Conservation (phyloP, 64 coral and sea anemone species). For the Cladopsammia gracilis region DNA sequence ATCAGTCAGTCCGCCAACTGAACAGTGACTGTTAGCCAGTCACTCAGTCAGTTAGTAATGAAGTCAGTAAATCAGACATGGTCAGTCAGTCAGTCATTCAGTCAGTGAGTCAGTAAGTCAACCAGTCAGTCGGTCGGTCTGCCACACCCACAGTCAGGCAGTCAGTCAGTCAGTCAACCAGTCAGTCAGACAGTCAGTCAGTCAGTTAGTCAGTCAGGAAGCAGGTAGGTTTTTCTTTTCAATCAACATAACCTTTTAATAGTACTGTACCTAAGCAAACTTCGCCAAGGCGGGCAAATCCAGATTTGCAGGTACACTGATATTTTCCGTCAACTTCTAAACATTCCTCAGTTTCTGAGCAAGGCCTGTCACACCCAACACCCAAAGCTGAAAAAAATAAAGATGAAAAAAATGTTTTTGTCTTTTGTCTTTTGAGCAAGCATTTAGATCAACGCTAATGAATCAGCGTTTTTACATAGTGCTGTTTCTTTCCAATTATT, state of each 20-base stretch:
- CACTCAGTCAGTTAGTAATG: background rate
- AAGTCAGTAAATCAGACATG: background rate
- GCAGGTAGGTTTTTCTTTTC: too few species aligned
- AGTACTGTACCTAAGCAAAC: constrained; percentile 29
- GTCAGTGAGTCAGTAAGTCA: background rate
- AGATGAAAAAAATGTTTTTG: background rate
- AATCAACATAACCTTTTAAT: too few species aligned
- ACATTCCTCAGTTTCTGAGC: constrained; percentile 52
- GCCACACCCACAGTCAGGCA: background rate
- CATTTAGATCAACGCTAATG: too few species aligned
- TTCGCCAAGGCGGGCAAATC: background rate
- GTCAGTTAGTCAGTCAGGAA: background rate
- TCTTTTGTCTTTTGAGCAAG: too few species aligned
- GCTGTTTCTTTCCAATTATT: too few species aligned
- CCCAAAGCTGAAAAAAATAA: background rate
- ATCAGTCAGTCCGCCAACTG: background rate
- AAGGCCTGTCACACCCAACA: constrained; percentile 30
- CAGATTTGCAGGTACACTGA: constrained; percentile 59
- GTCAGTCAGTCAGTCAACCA: background rate
- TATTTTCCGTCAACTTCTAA: constrained; percentile 59
- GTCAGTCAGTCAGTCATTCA: background rate
- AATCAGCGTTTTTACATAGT: too few species aligned
- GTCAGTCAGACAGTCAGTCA: background rate
- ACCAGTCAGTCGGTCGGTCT: background rate
- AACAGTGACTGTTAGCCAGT: too few species aligned